Evolutionary conservation across 2,888 invertebrate species (phyloP).

Genomic region (Torymus auratus): DNA sequence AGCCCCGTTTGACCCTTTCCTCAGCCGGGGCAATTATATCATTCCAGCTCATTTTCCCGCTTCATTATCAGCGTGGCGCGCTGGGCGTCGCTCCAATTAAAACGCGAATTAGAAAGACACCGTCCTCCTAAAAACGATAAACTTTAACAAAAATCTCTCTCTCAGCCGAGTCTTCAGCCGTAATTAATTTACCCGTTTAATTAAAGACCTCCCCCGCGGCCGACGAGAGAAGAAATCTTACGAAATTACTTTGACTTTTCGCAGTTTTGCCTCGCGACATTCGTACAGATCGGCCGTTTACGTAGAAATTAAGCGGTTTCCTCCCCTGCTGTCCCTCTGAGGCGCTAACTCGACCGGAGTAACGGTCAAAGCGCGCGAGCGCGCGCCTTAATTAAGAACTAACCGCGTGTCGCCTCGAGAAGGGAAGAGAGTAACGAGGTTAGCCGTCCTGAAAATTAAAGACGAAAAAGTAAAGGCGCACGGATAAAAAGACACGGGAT

Average conservation of each 20-base stretch:
- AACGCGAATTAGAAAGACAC: background rate
- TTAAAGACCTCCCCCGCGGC: slow-evolving; percentile 27
- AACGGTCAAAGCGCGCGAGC: slow-evolving; percentile 55
- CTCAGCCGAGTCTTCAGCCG: background rate
- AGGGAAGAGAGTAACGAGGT: slow-evolving; percentile 41
- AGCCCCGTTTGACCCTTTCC: no score
- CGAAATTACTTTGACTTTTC: slow-evolving; percentile 28
- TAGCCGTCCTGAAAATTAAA: slow-evolving; percentile 54
- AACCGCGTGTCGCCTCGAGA: slow-evolving; percentile 39
- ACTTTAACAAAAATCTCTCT: background rate
- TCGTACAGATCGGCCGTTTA: slow-evolving; percentile 12
- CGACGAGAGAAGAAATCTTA: slow-evolving; percentile 25
- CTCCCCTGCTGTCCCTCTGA: background rate
- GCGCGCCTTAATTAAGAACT: slow-evolving; percentile 54
- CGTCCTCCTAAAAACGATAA: slow-evolving; percentile 1
- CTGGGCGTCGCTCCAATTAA: background rate
- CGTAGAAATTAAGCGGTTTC: slow-evolving; percentile 49
- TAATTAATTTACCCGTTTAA: slow-evolving; percentile 52
- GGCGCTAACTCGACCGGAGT: slow-evolving; percentile 44
- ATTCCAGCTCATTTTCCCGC: background rate
- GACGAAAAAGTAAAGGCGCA: slow-evolving; percentile 22
- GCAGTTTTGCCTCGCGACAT: background rate
- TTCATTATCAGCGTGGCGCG: background rate
- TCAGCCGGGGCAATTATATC: background rate
- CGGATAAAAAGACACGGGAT: no score